Percentiles rank a stretch among this genome's conserved stretches.
Evolutionary conservation across 1,140 invertebrate species (phyloP).

Genomic region (Sarcophaga peregrina): DNA sequence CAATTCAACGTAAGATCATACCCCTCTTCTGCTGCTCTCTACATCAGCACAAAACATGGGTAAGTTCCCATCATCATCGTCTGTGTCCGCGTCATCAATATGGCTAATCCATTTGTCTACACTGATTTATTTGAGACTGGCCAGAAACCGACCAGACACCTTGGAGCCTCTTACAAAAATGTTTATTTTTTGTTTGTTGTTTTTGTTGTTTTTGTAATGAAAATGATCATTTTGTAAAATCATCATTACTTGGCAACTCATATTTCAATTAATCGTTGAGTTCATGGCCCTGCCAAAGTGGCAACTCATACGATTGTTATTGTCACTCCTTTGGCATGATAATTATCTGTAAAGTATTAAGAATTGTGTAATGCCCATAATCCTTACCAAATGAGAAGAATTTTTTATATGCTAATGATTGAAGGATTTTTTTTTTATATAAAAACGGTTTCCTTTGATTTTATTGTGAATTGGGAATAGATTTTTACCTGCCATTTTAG

Average conservation of each 20-base stretch:
- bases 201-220: not conserved
- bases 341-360: no score
- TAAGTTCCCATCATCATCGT: no score
- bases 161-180: not conserved
- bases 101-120: slow-evolving; percentile 40
- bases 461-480: not conserved
- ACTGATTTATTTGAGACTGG: slow-evolving; percentile 31
- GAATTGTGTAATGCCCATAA: no score
- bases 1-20: not conserved
- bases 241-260: slow-evolving; percentile 13
- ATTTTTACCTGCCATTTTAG: not conserved
- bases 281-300: not conserved
- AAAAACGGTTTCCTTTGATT: slow-evolving; percentile 10
- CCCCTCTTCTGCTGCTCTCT: no score
- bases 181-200: not conserved
- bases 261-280: not conserved
- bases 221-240: not conserved
- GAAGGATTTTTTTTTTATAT: not conserved
- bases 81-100: slow-evolving; percentile 9
- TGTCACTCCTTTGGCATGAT: not conserved
- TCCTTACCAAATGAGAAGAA: no score
- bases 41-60: no score
- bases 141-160: not conserved
- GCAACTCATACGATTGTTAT: not conserved
- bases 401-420: not conserved